Evolutionary conservation across 2,797 vertebrate genomes (phyloP).

Genomic region (Clamator glandarius): DNA sequence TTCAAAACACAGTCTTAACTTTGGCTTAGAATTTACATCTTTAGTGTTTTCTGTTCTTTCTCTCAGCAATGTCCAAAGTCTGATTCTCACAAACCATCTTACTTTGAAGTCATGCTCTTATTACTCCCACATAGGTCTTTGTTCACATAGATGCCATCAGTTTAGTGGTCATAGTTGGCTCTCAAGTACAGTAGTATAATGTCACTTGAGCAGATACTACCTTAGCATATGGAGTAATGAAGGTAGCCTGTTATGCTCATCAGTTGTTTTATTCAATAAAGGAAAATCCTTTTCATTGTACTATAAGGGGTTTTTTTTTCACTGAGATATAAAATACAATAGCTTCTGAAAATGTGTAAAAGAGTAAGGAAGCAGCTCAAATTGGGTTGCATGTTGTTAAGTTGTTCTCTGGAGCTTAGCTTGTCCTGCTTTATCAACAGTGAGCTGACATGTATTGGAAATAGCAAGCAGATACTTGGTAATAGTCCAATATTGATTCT

Average conservation of each 20-base stretch:
- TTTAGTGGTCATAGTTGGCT: not conserved
- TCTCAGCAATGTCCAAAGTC: not conserved
- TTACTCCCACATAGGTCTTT: not conserved
- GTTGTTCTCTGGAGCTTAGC: not conserved
- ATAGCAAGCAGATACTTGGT: not conserved
- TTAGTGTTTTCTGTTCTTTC: not conserved
- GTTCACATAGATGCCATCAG: not conserved
- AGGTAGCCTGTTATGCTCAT: not conserved
- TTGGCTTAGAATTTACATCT: not conserved
- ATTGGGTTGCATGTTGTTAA: not conserved
- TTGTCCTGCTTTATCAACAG: not conserved
- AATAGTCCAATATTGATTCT: not conserved
- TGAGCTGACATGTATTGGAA: not conserved
- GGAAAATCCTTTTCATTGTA: not conserved
- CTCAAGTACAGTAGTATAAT: accelerated
- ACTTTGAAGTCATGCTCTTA: not conserved
- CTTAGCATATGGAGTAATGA: not conserved
- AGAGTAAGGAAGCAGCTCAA: not conserved
- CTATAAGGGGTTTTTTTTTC: not conserved
- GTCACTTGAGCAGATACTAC: not conserved
- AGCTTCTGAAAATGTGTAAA: not conserved
- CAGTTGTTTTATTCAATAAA: not conserved
- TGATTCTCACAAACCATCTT: not conserved
- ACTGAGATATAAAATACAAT: not conserved
- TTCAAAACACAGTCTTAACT: not conserved